Evolutionary conservation across 2,888 invertebrate species (phyloP).

Genomic region (Philereme vetulata): DNA sequence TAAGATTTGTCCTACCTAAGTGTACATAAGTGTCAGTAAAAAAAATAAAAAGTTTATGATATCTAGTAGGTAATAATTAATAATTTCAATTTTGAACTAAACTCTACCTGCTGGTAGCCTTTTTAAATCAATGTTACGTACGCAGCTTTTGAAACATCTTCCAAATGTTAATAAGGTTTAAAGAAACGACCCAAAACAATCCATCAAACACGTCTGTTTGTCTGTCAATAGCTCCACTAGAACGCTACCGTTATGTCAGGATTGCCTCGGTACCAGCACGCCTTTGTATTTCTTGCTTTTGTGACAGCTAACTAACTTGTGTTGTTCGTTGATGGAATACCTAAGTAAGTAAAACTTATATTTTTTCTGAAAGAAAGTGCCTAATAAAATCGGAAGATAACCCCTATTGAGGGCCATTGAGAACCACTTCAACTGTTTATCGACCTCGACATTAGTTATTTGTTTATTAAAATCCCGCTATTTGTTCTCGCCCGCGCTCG

Average conservation of each 20-base stretch:
- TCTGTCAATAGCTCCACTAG: constrained; percentile 39
- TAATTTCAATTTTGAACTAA: too few relatives aligned
- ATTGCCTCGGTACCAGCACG: constrained; percentile 17
- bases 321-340: constrained; percentile 15
- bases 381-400: not conserved
- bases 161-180: constrained; percentile 18
- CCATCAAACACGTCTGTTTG: constrained; percentile 47
- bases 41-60: too few relatives aligned
- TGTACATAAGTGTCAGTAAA: too few relatives aligned
- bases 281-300: constrained; percentile 19
- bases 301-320: constrained; percentile 13
- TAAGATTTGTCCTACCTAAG: too few relatives aligned
- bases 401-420: constrained; percentile 9
- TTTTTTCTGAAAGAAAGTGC: not conserved
- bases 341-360: not conserved
- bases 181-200: constrained; percentile 46
- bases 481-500: constrained; percentile 47
- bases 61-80: too few relatives aligned
- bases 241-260: constrained; percentile 40
- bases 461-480: constrained; percentile 49
- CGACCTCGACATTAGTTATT: constrained; percentile 47
- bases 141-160: constrained; percentile 3
- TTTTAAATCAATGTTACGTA: constrained; percentile 1
- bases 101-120: constrained; percentile 5
- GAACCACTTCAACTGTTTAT: constrained; percentile 17